Conservation (phyloP, 2,888 invertebrate species). For the Stomorhina lunata region DNA sequence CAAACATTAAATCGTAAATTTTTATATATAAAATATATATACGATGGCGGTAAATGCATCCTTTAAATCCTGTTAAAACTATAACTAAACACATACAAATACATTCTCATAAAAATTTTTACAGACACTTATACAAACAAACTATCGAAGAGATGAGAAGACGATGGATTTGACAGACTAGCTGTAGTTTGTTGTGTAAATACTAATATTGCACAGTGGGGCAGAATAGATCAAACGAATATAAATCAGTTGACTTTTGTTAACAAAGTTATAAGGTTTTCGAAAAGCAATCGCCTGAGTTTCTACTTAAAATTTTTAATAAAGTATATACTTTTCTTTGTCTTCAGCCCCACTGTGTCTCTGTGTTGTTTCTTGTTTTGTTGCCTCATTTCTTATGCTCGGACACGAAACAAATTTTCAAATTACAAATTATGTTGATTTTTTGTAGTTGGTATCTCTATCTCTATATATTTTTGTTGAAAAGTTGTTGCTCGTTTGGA, state of each 20-base stretch:
- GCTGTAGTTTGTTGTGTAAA: neutral
- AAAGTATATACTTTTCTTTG: too few relatives aligned
- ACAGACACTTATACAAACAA: neutral
- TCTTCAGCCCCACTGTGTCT: too few relatives aligned
- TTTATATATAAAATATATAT: conserved; percentile 56
- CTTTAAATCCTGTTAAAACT: conserved; percentile 32
- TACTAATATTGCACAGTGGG: too few relatives aligned
- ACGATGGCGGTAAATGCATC: conserved; percentile 56
- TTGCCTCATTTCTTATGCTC: conserved; percentile 62
- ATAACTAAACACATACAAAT: neutral
- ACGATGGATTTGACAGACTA: neutral
- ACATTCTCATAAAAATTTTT: neutral
- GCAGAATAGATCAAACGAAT: too few relatives aligned
- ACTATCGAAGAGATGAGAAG: neutral
- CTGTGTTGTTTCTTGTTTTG: neutral
- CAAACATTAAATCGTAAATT: conserved; percentile 65
- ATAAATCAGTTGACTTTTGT: too few relatives aligned
- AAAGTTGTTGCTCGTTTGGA: conserved; percentile 8
- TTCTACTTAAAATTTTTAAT: too few relatives aligned
- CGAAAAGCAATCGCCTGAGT: too few relatives aligned
- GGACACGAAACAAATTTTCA: conserved; percentile 66
- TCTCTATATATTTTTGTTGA: neutral
- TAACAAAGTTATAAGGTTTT: too few relatives aligned
- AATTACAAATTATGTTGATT: conserved; percentile 65
- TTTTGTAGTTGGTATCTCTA: conserved; percentile 13